Evolutionary conservation across 2,888 invertebrate genomes (phyloP).

Genomic region (Zhuqinia jingwanae): DNA sequence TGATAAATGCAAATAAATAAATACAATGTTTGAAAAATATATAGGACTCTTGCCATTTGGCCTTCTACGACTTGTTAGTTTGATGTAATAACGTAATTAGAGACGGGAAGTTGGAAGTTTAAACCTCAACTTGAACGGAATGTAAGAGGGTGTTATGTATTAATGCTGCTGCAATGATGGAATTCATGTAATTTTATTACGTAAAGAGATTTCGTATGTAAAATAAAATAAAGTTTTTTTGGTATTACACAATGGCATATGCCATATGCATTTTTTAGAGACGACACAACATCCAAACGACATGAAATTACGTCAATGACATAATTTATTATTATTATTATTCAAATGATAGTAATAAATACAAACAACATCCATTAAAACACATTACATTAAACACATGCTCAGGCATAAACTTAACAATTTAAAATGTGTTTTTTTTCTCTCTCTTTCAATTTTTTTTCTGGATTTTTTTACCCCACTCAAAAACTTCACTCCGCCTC

Average conservation of each 20-base stretch:
- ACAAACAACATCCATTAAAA: constrained; percentile 36
- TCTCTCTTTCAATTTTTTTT: neutral
- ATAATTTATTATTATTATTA: constrained; percentile 50
- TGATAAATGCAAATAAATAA: too few species aligned
- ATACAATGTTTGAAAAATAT: neutral
- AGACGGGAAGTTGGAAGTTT: neutral
- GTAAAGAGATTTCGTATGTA: neutral
- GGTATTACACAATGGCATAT: neutral
- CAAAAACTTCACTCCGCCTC: neutral
- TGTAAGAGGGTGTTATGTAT: neutral
- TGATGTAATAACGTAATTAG: constrained; percentile 8
- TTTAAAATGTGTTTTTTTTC: neutral
- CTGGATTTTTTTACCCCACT: neutral
- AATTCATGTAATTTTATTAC: too few species aligned
- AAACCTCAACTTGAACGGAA: constrained; percentile 24
- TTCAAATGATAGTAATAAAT: constrained; percentile 47
- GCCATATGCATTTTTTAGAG: constrained; percentile 8
- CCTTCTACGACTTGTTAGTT: neutral
- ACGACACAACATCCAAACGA: constrained; percentile 23
- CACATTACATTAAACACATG: constrained; percentile 12
- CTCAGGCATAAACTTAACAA: constrained; percentile 21
- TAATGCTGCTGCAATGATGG: neutral
- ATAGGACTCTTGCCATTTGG: neutral
- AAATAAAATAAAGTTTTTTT: neutral
- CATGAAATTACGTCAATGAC: constrained; percentile 58